Base-by-base conservation (phyloP, 1,140 invertebrate species). In the Bombus waltoni region DNA sequence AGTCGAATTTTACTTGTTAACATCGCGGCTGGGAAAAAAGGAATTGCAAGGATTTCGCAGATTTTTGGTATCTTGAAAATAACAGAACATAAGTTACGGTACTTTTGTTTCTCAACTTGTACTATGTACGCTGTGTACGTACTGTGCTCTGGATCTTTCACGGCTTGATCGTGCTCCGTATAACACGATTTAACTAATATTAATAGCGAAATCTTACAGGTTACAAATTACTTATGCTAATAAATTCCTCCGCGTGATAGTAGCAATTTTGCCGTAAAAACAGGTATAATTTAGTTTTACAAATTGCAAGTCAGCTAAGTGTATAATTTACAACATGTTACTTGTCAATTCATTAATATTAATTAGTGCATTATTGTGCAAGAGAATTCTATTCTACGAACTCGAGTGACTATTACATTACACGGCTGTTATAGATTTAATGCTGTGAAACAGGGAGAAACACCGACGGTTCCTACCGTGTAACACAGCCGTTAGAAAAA, bases 321-420 rank as follows among this genome's bases (percentile, higher is more conserved):
- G 59, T 62, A 62, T 62, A 62, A 62, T 62, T 11, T 11, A 62
- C 59, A 62, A 28, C 59, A 13, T 62, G 59, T 62, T 62, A 62
- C 28, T 62, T 62, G 59, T 62, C 59, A 62, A 62, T 62, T 62
- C 59, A 62, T 62, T 62, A 62, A 62, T 62, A 62, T 62, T 62
- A n/a, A 62, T 62, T n/a, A 28, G 28, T 62, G 59, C 59, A 62
- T 62, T 62, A 62, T 62, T 62, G 59, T 62, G 59, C 59, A 62
- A 62, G 59, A 13, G 59, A 62, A n/a, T n/a, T 11, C 59, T 62
- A 62, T n/a, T 11, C 59, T 62, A 62, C n/a, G 28, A 62, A 5
- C 11, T n/a, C 3, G 22, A 62, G 4, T 62, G 10, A n/a, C 59
- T 28, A n/a, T 28, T n/a, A n/a, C 28, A 3, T 53, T 62, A n/a